Base-by-base conservation (phyloP, 2,113 vertebrate genomes). In the Aegithalos caudatus region DNA sequence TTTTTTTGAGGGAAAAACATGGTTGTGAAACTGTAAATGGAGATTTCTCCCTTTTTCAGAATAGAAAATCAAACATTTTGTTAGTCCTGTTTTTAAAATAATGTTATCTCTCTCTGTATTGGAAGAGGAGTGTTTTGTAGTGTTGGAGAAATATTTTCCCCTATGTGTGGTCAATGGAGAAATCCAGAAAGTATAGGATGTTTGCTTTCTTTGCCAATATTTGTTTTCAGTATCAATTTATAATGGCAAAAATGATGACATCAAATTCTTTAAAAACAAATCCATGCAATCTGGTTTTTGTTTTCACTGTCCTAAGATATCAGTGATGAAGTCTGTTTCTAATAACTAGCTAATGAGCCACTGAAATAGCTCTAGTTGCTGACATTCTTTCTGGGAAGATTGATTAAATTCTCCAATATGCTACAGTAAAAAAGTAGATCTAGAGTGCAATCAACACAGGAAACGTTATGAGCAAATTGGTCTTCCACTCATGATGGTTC, bases 271-370 rank as follows among this genome's bases (percentile, higher is more conserved):
- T 78, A 67, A 90, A 77, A 90, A 77, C 25, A 85, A 88, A 88
- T 92, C 20, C 19, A 29, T 92, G 40, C 51, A 84, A 47, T 66
- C 64, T 90, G 58, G 2, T 47, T 94, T 86, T 91, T 94, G 37
- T 88, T 94, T 93, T 90, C 37, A 45, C 53, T 92, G n/a, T 86
- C 56, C 25, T 78, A 83, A 74, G 56, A 29, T 86, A 86, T 45
- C 56, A 86, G 28, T 77, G 51, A 77, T 86, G 44, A 91, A 90
- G 58, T 78, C 47, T 95, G 76, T 45, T 97, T 93, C 91, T 92
- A 85, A 71, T 80, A 88, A 77, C 79, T 67, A 58, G 9, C 56
- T 94, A 92, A 92, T 74, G 73, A 94, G 72, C 65, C 77, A 60
- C 72, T 83, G 76, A 86, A 92, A 86, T 90, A 91, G n/a, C 51